Percentiles rank a stretch among this genome's conserved stretches.
phyloP scores from a whole-genome alignment of 2,113 vertebrate genomes.

The Chinchilla lanigera region DNA sequence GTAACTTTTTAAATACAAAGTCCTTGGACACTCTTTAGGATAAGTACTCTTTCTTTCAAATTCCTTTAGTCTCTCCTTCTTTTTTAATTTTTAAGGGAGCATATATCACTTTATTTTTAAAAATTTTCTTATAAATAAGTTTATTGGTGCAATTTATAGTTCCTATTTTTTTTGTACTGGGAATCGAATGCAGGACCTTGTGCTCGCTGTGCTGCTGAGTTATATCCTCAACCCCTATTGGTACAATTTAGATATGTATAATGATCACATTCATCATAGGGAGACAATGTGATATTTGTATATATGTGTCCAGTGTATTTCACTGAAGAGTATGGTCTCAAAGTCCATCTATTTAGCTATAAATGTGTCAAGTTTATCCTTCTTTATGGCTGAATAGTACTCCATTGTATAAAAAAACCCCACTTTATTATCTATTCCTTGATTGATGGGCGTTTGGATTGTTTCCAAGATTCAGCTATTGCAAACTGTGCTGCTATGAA shows the following conservation, averaged over 20 bases:
- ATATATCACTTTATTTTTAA: too few relatives aligned
- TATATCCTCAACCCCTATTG: too few relatives aligned
- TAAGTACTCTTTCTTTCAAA: not conserved
- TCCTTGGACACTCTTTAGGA: not conserved
- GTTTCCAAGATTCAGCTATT: not conserved
- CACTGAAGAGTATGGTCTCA: too few relatives aligned
- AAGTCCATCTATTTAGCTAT: not conserved
- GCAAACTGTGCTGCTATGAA: not conserved
- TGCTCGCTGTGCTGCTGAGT: too few relatives aligned
- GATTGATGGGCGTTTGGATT: not conserved
- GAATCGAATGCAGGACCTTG: too few relatives aligned
- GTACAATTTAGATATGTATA: too few relatives aligned
- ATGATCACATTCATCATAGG: too few relatives aligned
- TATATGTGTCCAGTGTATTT: not conserved
- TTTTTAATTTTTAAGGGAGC: not conserved
- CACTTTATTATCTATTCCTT: not conserved
- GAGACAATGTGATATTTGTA: too few relatives aligned
- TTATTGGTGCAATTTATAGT: too few relatives aligned
- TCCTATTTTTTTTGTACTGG: too few relatives aligned
- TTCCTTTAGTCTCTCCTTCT: not conserved
- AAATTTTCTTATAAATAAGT: too few relatives aligned
- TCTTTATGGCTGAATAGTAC: not conserved
- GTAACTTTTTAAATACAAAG: not conserved
- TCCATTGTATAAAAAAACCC: not conserved
- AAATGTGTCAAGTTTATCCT: not conserved